These are phyloP conservation scores for Solea senegalensis DNA, from an alignment of 2,113 vertebrate genomes.

Conservation along the genomic window DNA sequence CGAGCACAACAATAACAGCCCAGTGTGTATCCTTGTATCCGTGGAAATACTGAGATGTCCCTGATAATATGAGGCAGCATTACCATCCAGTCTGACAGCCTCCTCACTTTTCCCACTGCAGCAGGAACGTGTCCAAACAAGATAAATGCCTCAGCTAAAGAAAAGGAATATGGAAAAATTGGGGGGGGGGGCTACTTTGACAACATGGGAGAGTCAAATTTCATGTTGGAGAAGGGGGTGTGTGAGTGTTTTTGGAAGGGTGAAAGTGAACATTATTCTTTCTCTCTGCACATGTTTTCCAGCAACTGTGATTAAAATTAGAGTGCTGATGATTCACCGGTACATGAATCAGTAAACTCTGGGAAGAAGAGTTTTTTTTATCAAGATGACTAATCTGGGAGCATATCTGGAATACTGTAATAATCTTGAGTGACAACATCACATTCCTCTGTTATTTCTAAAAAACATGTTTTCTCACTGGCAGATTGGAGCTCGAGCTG, in stretches of 20 bases:
- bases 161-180: conserved; percentile 44
- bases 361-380: conserved; percentile 4
- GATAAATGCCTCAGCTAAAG: conserved; percentile 39
- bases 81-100: conserved; percentile 33
- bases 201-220: conserved; percentile 55
- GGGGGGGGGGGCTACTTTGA: conserved; percentile 26
- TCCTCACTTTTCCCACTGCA: conserved; percentile 33
- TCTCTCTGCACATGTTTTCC: conserved; percentile 35
- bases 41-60: conserved; percentile 14
- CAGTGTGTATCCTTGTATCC: background rate
- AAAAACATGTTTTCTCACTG: background rate
- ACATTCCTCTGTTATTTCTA: background rate
- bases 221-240: conserved; percentile 39
- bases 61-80: conserved; percentile 13
- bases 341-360: conserved; percentile 15
- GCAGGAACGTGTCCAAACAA: conserved; percentile 63
- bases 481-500: conserved; percentile 8
- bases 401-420: conserved; percentile 11
- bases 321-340: conserved; percentile 18
- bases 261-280: conserved; percentile 30
- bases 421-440: too few species aligned
- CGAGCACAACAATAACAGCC: background rate
- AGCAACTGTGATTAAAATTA: conserved; percentile 17
- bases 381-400: background rate
- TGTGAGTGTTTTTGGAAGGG: conserved; percentile 11